phyloP scores from a whole-genome alignment of 1,140 invertebrate genomes.

The Pomacea maculata region DNA sequence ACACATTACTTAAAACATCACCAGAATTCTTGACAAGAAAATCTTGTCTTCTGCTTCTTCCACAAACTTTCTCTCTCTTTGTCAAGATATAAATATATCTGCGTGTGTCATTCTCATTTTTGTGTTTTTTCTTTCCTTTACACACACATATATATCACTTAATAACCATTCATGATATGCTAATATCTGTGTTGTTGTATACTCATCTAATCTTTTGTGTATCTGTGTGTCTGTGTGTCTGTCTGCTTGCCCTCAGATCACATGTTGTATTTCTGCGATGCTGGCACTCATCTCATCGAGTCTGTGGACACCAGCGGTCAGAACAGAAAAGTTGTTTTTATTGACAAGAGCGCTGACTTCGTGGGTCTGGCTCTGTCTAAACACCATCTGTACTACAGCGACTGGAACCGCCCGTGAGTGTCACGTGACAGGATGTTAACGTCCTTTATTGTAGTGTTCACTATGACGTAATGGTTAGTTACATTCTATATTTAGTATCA shows the following conservation, averaged over 20 bases:
- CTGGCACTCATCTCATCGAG: conserved; percentile 44
- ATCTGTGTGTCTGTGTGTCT: not conserved
- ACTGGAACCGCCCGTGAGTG: conserved; percentile 22
- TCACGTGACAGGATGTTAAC: too few species aligned
- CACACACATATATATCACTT: too few species aligned
- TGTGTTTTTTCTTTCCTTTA: too few species aligned
- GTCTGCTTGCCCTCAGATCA: conserved; percentile 21
- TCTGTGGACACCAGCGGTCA: conserved; percentile 32
- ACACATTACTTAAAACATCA: too few species aligned
- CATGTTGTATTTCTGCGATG: conserved; percentile 42
- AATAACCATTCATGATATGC: too few species aligned
- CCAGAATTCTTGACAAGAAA: too few species aligned
- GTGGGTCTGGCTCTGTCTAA: conserved; percentile 15
- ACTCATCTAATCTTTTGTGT: not conserved
- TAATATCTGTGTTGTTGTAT: too few species aligned
- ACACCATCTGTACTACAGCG: conserved; percentile 19
- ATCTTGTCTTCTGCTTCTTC: too few species aligned
- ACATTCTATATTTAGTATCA: not conserved
- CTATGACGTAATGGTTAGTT: not conserved
- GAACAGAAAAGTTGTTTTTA: conserved; percentile 1
- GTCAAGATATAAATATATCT: not conserved
- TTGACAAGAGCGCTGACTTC: conserved; percentile 20
- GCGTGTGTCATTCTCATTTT: too few species aligned
- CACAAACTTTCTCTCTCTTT: not conserved
- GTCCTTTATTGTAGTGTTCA: not conserved